These are phyloP conservation scores for Acrocephalus kingi DNA, from an alignment of 2,113 vertebrate species.

Conservation along the genomic window DNA sequence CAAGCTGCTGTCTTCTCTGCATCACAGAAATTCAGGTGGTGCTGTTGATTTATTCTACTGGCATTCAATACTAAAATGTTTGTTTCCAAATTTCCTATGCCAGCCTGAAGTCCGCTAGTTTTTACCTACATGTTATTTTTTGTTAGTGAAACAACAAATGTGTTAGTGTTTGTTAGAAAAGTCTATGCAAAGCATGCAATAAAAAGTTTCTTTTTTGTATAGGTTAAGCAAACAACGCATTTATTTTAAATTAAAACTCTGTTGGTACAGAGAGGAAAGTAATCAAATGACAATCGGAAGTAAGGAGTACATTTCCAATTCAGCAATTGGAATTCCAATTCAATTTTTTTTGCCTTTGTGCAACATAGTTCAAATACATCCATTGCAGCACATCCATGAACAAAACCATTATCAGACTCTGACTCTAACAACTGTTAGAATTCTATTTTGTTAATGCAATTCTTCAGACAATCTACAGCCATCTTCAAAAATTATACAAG, in stretches of 20 bases:
- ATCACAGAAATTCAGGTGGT: background rate
- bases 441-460: background rate
- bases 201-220: background rate
- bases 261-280: background rate
- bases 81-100: background rate
- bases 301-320: background rate
- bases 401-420: background rate
- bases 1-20: background rate
- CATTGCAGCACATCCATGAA: background rate
- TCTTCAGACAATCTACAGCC: background rate
- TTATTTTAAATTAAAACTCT: conserved; percentile 36
- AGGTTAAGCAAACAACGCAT: background rate
- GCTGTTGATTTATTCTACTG: background rate
- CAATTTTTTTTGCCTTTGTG: background rate
- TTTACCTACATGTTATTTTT: background rate
- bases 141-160: background rate
- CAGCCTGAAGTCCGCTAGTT: background rate
- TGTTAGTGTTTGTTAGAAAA: background rate
- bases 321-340: background rate
- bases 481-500: background rate
- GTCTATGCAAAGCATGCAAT: background rate
- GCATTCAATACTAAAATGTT: background rate
- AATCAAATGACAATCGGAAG: background rate
- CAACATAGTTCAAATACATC: background rate
- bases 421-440: background rate